Percentiles rank a stretch among this genome's conserved stretches.
These are phyloP conservation scores for Amblyornis subalaris DNA, from an alignment of 2,113 vertebrate species.

Conservation along the genomic window DNA sequence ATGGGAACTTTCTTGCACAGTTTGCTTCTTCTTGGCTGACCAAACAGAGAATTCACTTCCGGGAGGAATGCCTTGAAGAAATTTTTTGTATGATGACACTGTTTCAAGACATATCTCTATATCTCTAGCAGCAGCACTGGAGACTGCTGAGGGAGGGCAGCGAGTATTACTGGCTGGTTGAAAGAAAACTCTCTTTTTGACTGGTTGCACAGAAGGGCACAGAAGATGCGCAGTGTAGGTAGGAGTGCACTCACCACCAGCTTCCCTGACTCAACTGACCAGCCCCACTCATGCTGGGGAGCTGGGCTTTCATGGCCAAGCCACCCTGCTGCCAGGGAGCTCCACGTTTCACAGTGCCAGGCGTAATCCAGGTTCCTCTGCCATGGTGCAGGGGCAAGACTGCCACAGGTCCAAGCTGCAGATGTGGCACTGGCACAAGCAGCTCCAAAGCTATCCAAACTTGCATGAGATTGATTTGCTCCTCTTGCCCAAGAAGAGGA, in stretches of 20 bases:
- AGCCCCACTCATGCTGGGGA: accelerated
- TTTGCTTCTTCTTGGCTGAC: not conserved
- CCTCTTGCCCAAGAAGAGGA: not conserved
- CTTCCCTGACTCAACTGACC: not conserved
- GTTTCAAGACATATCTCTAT: not conserved
- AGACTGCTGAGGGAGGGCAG: not conserved
- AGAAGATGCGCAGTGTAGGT: accelerated
- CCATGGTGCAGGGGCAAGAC: not conserved
- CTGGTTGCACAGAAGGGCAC: not conserved
- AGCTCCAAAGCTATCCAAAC: not conserved
- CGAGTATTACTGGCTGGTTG: not conserved
- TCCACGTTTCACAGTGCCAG: accelerated
- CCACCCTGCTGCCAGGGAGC: not conserved
- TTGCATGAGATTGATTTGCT: not conserved
- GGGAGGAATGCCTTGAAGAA: not conserved
- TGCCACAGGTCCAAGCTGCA: not conserved
- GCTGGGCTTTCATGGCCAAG: not conserved
- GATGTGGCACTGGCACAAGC: not conserved
- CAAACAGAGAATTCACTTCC: not conserved
- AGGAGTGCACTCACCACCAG: not conserved
- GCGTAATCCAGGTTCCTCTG: not conserved
- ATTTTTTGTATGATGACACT: not conserved
- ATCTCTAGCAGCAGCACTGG: not conserved
- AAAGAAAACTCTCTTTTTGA: not conserved
- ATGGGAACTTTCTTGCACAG: not conserved